phyloP scores from a whole-genome alignment of 2,113 vertebrate genomes.

The Lophura nycthemera region DNA sequence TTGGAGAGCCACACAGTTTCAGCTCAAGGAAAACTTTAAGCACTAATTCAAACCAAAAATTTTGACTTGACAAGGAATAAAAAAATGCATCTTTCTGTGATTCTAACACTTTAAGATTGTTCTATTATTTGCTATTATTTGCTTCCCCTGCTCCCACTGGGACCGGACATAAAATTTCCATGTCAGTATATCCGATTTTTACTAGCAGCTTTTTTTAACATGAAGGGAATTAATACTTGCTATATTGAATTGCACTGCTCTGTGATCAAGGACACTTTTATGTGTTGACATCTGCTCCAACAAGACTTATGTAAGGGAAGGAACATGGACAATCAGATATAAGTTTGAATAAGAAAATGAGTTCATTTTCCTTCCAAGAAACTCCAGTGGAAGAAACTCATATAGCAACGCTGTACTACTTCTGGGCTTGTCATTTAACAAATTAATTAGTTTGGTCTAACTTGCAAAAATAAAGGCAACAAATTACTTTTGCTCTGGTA shows the following conservation, averaged over 20 bases:
- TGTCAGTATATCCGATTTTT: neutral
- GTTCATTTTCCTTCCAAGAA: neutral
- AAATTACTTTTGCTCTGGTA: neutral
- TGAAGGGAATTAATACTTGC: neutral
- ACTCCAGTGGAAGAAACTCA: neutral
- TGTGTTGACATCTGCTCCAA: neutral
- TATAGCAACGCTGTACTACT: neutral
- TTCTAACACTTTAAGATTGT: neutral
- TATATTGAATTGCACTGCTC: neutral
- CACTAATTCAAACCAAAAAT: neutral
- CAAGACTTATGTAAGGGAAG: neutral
- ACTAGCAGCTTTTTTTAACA: neutral
- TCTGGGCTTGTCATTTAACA: slow-evolving; percentile 28
- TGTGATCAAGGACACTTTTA: neutral
- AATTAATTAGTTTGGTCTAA: slow-evolving; percentile 49
- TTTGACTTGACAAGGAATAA: neutral
- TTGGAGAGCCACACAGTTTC: neutral
- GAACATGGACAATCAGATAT: neutral
- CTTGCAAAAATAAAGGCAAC: slow-evolving; percentile 31
- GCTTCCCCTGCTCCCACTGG: neutral
- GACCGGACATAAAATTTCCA: neutral
- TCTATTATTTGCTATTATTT: neutral
- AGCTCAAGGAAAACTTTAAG: neutral
- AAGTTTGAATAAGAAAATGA: neutral
- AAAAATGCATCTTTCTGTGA: neutral